Base-by-base conservation (phyloP, 2,888 invertebrate genomes). In the Argynnis bischoffii region DNA sequence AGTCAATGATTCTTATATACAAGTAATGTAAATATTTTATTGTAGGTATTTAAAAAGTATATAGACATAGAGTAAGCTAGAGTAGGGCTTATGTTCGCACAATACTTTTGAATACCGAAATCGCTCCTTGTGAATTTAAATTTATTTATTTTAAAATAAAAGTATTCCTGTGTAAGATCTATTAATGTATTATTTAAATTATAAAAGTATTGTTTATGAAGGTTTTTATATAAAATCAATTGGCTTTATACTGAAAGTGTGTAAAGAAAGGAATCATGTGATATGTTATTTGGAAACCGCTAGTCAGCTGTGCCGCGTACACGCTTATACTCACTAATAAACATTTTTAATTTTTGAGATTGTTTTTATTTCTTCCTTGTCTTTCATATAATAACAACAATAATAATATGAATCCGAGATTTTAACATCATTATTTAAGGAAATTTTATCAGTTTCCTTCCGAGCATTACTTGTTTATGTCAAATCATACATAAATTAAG, bases 271-370 rank as follows among this genome's bases (percentile, higher is more conserved):
- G 77, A 84, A 89, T 87, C 85, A 87, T 89, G 91, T 91, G 90
- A 91, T 90, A 89, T 84, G 77, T 85, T 48, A 55, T 55, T 85
- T 83, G 85, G 84, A 86, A 85, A 84, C 83, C 85, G 90, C 92
- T 92, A 92, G 92, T 92, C 92, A 92, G 88, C 87, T 83, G 90
- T 87, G 91, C 90, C 89, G 91, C 90, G 80, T 84, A 86, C 91
- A 89, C 90, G 92, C 92, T 91, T 92, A 87, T 88, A 92, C 90
- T 91, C 91, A 90, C 87, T 85, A 90, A 89, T 90, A 84, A 91
- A 83, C 79, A 83, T 80, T 83, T 84, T 81, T 82, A 83, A 87
- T 84, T 83, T 85, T 76, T 69, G 67, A 57, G 61, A 54, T 67
- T 74, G 70, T 78, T 81, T 79, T 77, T 76, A 74, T 78, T 79